Base-by-base conservation (phyloP, 2,113 vertebrate species). In the Diadophis punctatus region DNA sequence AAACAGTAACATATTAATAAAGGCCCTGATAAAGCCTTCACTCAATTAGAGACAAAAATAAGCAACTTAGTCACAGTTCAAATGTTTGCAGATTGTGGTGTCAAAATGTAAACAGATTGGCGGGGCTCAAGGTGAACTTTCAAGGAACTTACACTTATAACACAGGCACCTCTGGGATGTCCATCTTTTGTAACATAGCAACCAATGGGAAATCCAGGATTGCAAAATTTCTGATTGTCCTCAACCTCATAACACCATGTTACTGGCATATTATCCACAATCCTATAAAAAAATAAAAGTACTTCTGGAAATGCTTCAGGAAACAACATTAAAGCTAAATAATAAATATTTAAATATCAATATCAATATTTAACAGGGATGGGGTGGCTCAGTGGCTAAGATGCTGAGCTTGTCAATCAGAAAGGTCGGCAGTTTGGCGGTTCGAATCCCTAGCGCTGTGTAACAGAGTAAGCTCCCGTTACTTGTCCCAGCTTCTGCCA, bases 201-300 rank as follows among this genome's bases (percentile, higher is more conserved):
- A 94, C 99, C 99, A 96, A 99, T 98, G 60, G 99, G 99, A 96
- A 99, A 99, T 56, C 99, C 99, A 85, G 99, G 99, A 97, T 99
- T 99, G 96, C 99, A 99, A 97, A 98, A 99, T 93, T 98, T 98
- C 96, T 99, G 99, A 52, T 96, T 94, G 52, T 99, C 98, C 96
- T 99, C 99, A 49, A 99, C 99, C 20, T 99, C 98, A 0, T 99
- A 99, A 96, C 99, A 99, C 99, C 99, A 99, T 0, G 99, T 99
- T 86, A 99, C 99, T 23, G 99, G 99, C 99, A 99, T 99, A 95
- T 99, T 99, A 97, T 99, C 99, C 95, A 99, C 98, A 95, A 99
- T 99, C 99, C 99, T 99, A 95, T 3, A 95, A 92, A 95, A 0
- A 18, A 22, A 16, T 14, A 90, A 95, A 51, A 90, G 91, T 8